Evolutionary conservation across 2,888 invertebrate genomes (phyloP), one percentile per base, ranked within the genome.

Genomic region (Lasius fuliginosus): DNA sequence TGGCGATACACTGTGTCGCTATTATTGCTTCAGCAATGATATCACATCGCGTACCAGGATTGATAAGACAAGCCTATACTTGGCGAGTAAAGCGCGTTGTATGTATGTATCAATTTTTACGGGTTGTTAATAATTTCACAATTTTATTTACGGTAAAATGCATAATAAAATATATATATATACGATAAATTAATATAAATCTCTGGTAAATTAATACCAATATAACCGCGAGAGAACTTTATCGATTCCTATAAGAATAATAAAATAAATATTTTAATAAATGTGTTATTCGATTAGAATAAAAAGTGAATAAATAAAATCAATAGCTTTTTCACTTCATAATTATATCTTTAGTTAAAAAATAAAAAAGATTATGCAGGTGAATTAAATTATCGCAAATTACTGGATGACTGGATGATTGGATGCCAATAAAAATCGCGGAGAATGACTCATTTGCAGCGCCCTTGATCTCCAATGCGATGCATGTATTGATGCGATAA

Each of bases 401-500:
- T 27, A 33, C 18, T 18, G 68, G n/a, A 40, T 65, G 23, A 68
- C 30, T 53, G n/a, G n/a, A 53, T 53, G 23, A 27, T 76, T 6
- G n/a, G 1, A 73, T 36, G 27, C 3, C 11, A n/a, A 40, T 9
- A 69, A 58, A 79, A 79, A 79, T 23, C n/a, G 30, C 42, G 23
- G n/a, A 46, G 18, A 60, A 60, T 9, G 18, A 60, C 1, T 58
- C 33, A 60, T 12, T 79, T 46, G 36, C 27, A 36, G 15, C 33
- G 42, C 9, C 58, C 58, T 58, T 69, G 42, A 79, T 79, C 33
- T 33, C 23, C 12, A 9, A 0, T 12, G 71, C 12, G 23, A 71
- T 5, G 11, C 71, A 71, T 79, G 11, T 56, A 73, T 71, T 56
- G 30, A 56, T 9, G 79, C 46, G 69, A 69, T 60, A 79, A 79